Base-by-base conservation (phyloP, 2,797 vertebrate species). In the Coracias cyanogaster region DNA sequence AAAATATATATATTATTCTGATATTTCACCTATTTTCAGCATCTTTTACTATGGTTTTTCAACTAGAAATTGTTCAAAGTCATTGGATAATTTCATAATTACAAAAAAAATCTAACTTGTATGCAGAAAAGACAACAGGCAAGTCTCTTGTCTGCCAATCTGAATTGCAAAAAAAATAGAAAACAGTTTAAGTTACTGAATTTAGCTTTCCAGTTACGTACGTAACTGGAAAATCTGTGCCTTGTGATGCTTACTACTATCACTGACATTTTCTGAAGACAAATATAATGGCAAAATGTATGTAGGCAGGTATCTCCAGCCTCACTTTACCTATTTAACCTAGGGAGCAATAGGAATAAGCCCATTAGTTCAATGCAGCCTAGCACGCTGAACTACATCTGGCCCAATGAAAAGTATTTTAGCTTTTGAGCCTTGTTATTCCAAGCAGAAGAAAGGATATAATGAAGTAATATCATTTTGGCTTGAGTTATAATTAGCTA, bases 401-500 rank as follows among this genome's bases (percentile, higher is more conserved):
- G 26, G 16, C 61, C 41, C 28, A 20, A 7, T 18, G 20, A 94
- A 7, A 88, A 69, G 74, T 61, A 69, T 82, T 82, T 71, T 54
- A 82, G 43, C 24, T 72, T 81, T 78, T 6, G 14, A 76, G 31
- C 69, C 83, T 84, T 82, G 66, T 85, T 88, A 92, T 76, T 97
- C 62, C 58, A 96, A 86, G 92, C 16, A 39, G 89, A 97, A 96
- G 89, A 96, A 84, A 86, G 70, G 69, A 88, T 79, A 80, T 60
- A 33, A 87, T 77, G 58, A 85, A 93, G 55, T 25, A 80, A 60
- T 93, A 87, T 58, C 5, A 96, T 93, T 97, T 83, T 82, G 73
- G 74, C 46, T 90, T 69, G 43, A 88, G 86, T 95, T 97, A 93
- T 60, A 89, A 96, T 93, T 93, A 97, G 93, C 66, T 72, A 81